Conservation (phyloP, 1,140 invertebrate genomes). For the Brevipalpus yothersi region DNA sequence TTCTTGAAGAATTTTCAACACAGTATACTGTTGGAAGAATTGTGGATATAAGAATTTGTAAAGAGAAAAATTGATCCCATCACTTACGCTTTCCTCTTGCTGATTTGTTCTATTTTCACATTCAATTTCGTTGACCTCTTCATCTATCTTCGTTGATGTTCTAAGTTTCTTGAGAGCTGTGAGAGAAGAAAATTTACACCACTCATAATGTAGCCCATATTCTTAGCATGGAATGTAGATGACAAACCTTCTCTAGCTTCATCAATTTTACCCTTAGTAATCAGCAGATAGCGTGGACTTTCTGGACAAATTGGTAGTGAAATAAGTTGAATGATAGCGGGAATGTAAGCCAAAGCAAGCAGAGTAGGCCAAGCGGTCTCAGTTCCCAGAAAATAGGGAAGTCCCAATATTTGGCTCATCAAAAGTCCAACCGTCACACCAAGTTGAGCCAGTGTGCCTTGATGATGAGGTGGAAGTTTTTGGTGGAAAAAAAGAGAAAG, state of each 20-base stretch:
- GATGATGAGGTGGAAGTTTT: background rate
- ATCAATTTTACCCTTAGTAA: conserved; percentile 65
- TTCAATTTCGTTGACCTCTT: conserved; percentile 83
- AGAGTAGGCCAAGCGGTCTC: conserved; percentile 72
- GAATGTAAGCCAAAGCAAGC: conserved; percentile 60
- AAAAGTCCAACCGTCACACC: conserved; percentile 71
- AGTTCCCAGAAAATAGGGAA: conserved; percentile 71
- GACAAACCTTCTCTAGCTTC: conserved; percentile 46
- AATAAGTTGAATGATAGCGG: conserved; percentile 64
- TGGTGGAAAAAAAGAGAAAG: background rate
- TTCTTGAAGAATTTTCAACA: conserved; percentile 64
- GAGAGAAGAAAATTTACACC: background rate
- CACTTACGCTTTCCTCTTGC: background rate
- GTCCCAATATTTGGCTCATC: conserved; percentile 62
- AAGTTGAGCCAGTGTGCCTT: conserved; percentile 66
- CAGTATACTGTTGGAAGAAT: conserved; percentile 36
- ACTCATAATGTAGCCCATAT: too few relatives aligned
- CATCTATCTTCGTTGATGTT: conserved; percentile 60
- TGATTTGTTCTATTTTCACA: conserved; percentile 62
- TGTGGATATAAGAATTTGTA: background rate
- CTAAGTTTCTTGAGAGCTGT: conserved; percentile 45
- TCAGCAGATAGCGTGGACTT: conserved; percentile 66
- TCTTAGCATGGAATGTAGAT: background rate
- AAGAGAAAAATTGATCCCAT: background rate
- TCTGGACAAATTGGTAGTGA: conserved; percentile 79